Conservation (phyloP, 2,888 invertebrate genomes). For the Pyrgus malvae region DNA sequence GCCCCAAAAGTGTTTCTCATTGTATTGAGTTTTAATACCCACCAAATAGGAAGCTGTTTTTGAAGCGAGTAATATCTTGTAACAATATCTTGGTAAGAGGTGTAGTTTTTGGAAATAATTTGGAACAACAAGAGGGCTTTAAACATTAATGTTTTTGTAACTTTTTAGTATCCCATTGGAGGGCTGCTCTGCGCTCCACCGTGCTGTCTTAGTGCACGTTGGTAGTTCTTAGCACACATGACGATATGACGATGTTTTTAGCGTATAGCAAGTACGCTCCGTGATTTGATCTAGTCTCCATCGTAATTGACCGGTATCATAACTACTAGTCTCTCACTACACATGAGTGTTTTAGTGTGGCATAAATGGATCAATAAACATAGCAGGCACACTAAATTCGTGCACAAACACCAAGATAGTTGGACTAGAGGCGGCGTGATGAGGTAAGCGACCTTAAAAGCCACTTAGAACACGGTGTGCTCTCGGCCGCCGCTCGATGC, state of each 20-base stretch:
- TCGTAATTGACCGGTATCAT: no score
- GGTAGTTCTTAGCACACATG: no score
- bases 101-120: not conserved
- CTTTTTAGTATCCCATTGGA: no score
- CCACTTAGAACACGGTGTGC: slow-evolving; percentile 70
- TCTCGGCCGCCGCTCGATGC: slow-evolving; percentile 58
- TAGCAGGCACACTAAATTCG: slow-evolving; percentile 52
- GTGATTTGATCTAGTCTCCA: no score
- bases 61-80: not conserved
- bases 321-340: no score
- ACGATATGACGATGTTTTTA: no score
- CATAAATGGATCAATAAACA: slow-evolving; percentile 52
- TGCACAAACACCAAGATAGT: slow-evolving; percentile 57
- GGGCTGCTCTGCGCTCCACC: no score
- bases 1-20: slow-evolving; percentile 31
- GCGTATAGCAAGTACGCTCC: no score
- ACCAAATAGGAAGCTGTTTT: slow-evolving; percentile 32
- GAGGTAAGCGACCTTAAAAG: slow-evolving; percentile 80
- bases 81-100: no score
- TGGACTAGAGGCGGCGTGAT: slow-evolving; percentile 57
- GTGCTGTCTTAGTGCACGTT: no score
- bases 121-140: no score
- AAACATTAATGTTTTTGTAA: no score
- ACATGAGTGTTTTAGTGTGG: slow-evolving; percentile 28
- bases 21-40: slow-evolving; percentile 34